Base-by-base conservation (phyloP, 2,113 vertebrate species). In the Campylomormyrus tamandua region DNA sequence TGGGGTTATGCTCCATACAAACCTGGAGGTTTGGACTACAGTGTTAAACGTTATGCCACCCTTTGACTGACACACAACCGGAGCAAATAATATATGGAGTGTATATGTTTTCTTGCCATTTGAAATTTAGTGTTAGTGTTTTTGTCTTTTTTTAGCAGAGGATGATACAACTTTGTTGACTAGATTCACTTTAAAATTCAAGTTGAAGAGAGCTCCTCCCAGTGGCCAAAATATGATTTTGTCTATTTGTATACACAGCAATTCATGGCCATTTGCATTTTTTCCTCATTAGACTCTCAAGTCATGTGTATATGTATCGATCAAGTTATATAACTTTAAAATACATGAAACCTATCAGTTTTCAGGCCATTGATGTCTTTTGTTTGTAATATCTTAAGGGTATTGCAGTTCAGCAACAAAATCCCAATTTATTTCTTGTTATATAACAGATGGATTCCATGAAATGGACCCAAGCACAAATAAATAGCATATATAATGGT, bases 151-250 rank as follows among this genome's bases (percentile, higher is more conserved):
- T 80, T 7, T 42, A 42, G 74, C 17, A 80, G 15, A 39, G 31
- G 35, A 56, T 80, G 74, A n/a, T 42, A 21, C 35, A 31, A 31
- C 62, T 31, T 80, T 80, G 35, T 42, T 39, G 31, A 39, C 74
- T 19, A 39, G 70, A 42, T 17, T 49, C 83, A 48, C 45, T 86
- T 86, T 50, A n/a, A 45, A 50, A 46, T 53, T 19, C 24, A 53
- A 48, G 89, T 56, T 90, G n/a, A 90, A 86, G 53, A 89, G 9
- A 87, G 90, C 89, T 89, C 92, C 92, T 46, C 89, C 90, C 88
- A 89, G 92, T 93, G 92, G 92, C 13, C 39, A 89, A 89, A 56
- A 7, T 49, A 1, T 53, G 52, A 9, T 24, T 31, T 13, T 52
- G 88, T 56, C 21, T 80, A 0, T 39, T 42, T 80, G 35, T 19